These are phyloP conservation scores for Chlorodrepanis virens DNA, from an alignment of 2,113 vertebrate species.

Conservation along the genomic window DNA sequence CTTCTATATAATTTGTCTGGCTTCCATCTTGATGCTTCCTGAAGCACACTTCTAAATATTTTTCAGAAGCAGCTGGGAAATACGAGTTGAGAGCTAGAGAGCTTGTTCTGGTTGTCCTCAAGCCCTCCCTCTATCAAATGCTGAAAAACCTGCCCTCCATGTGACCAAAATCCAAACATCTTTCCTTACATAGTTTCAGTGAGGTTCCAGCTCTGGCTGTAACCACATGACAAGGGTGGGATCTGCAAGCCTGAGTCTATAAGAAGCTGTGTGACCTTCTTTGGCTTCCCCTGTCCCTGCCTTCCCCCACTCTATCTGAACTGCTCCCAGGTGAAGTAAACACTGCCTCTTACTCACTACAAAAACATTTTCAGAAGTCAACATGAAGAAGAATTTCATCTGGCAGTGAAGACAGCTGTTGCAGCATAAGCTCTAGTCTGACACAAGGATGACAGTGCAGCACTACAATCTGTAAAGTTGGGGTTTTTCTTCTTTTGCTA, in stretches of 20 bases:
- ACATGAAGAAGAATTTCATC: constrained; percentile 22
- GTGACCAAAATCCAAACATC: neutral
- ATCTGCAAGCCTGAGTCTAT: neutral
- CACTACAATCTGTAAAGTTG: neutral
- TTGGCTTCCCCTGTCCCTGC: neutral
- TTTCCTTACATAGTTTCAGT: neutral
- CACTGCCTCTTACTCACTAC: constrained; percentile 26
- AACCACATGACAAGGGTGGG: neutral
- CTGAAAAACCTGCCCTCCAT: neutral
- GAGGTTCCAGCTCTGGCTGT: neutral
- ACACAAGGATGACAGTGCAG: neutral
- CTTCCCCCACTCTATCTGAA: neutral
- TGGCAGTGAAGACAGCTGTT: constrained; percentile 2
- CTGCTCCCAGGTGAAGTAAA: constrained; percentile 35
- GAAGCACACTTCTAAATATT: neutral
- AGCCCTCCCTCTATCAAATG: neutral
- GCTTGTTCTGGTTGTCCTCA: neutral
- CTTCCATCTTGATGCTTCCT: neutral
- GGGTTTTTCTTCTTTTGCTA: neutral
- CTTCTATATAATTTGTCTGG: neutral
- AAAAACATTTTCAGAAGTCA: constrained; percentile 29
- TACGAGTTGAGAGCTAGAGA: neutral
- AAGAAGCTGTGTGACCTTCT: constrained; percentile 31
- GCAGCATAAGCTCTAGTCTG: neutral
- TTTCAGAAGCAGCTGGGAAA: neutral